Conservation (phyloP, 37 sponge, comb jelly and placozoan genomes). For the Hormiphora californensis region DNA sequence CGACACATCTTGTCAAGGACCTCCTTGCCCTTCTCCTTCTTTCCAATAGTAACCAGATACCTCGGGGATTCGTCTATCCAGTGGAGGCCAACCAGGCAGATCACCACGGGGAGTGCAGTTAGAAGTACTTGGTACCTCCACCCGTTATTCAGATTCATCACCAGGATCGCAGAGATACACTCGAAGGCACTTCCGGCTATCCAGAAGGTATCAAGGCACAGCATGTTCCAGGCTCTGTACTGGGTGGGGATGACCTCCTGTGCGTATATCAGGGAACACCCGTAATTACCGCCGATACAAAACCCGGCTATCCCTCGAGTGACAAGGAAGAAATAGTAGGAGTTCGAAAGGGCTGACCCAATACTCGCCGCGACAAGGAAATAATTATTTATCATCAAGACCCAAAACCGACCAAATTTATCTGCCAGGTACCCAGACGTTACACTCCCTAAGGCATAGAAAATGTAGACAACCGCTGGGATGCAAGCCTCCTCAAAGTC, state of each 20-base stretch:
- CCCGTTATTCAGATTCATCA: slow-evolving; percentile 27
- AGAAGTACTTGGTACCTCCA: slow-evolving; percentile 30
- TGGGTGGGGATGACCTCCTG: neutral
- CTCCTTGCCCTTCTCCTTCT: slow-evolving; percentile 1
- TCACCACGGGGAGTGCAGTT: neutral
- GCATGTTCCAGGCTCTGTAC: neutral
- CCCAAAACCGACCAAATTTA: slow-evolving; percentile 3
- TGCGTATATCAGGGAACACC: slow-evolving; percentile 34
- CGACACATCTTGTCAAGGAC: slow-evolving; percentile 10
- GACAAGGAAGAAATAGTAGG: slow-evolving; percentile 28
- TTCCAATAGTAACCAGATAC: neutral
- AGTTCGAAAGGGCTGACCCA: neutral
- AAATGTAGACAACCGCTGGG: slow-evolving; percentile 23
- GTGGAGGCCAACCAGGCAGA: slow-evolving; percentile 4
- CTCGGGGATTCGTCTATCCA: slow-evolving; percentile 53
- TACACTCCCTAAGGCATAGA: slow-evolving; percentile 21
- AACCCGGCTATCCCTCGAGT: neutral
- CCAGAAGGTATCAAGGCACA: slow-evolving; percentile 32
- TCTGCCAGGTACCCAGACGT: slow-evolving; percentile 31
- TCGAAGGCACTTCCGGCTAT: neutral
- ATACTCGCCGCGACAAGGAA: neutral
- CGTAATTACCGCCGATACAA: slow-evolving; percentile 30
- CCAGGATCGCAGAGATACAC: neutral
- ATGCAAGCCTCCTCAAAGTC: neutral
- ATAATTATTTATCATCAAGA: neutral